A percentile compares a stretch with the other conserved stretches of the same genome.
Evolutionary conservation across 2,113 vertebrate species (phyloP).

Genomic region (Herpetotheres cachinnans): DNA sequence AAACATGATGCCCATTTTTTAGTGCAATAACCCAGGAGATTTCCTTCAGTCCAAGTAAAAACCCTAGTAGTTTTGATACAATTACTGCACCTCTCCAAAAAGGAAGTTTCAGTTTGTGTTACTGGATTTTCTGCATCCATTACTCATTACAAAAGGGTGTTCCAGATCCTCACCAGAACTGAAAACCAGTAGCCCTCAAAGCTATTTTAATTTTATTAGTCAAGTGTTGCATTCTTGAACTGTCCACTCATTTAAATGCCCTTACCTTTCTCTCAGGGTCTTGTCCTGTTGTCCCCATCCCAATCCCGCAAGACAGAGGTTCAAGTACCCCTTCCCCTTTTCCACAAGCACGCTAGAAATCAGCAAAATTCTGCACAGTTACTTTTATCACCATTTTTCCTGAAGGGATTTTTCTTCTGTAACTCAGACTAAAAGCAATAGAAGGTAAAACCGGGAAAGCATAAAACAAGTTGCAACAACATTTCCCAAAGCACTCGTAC

Average conservation of each 20-base stretch:
- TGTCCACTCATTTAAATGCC: neutral
- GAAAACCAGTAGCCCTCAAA: neutral
- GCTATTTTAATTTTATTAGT: neutral
- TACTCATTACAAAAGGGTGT: neutral
- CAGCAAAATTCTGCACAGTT: neutral
- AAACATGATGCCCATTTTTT: accelerated
- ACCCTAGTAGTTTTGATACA: neutral
- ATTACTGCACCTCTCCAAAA: neutral
- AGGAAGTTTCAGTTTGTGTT: neutral
- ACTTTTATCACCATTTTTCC: neutral
- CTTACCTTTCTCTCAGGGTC: neutral
- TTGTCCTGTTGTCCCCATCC: neutral
- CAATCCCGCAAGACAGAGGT: too few relatives aligned
- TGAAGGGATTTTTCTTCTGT: neutral
- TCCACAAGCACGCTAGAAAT: neutral
- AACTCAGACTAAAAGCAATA: neutral
- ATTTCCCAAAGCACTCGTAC: neutral
- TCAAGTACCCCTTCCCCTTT: neutral
- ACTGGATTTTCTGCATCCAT: neutral
- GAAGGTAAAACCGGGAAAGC: neutral
- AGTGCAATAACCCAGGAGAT: neutral
- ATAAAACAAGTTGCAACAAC: slow-evolving; percentile 18
- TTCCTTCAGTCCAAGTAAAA: neutral
- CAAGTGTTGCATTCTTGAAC: neutral
- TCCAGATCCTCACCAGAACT: neutral